Percentiles rank a stretch among this genome's conserved stretches.
These are phyloP conservation scores for Lepidochrysops patricia DNA, from an alignment of 2,888 invertebrate species.

Conservation along the genomic window DNA sequence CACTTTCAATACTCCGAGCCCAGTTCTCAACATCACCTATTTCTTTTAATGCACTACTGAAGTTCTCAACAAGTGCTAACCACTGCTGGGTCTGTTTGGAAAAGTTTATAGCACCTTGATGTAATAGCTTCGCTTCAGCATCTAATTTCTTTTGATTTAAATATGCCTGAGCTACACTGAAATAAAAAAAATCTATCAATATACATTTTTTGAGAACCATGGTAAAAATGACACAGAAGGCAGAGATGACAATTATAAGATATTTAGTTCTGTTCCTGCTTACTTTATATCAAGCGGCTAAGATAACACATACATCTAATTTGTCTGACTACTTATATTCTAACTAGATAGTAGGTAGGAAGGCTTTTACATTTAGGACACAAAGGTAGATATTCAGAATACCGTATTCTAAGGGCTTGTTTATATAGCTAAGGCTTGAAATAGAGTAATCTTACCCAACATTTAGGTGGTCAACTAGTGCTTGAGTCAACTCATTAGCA, in stretches of 20 bases:
- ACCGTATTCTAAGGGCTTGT: no score
- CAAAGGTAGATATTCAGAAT: no score
- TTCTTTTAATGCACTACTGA: conserved; percentile 92
- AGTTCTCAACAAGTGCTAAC: conserved; percentile 92
- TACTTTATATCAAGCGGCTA: no score
- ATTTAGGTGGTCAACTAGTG: conserved; percentile 97
- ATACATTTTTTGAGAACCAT: not conserved
- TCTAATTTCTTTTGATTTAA: conserved; percentile 98
- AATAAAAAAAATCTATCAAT: conserved; percentile 27
- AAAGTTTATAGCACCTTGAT: conserved; percentile 94
- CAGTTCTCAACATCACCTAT: conserved; percentile 99
- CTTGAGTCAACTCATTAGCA: conserved; percentile 93
- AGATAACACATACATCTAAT: no score
- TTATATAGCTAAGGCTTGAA: not conserved
- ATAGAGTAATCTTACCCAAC: conserved; percentile 81
- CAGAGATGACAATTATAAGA: no score
- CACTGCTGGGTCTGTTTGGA: conserved; percentile 97
- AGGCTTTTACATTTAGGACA: no score
- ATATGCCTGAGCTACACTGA: conserved; percentile 97
- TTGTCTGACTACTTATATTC: no score
- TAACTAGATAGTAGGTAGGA: no score
- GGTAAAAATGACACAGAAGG: not conserved
- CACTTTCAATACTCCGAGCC: conserved; percentile 96
- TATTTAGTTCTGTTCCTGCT: no score
- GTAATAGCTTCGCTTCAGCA: conserved; percentile 96